Base-by-base conservation (phyloP, 2,888 invertebrate genomes). In the Harpalus rubripes region DNA sequence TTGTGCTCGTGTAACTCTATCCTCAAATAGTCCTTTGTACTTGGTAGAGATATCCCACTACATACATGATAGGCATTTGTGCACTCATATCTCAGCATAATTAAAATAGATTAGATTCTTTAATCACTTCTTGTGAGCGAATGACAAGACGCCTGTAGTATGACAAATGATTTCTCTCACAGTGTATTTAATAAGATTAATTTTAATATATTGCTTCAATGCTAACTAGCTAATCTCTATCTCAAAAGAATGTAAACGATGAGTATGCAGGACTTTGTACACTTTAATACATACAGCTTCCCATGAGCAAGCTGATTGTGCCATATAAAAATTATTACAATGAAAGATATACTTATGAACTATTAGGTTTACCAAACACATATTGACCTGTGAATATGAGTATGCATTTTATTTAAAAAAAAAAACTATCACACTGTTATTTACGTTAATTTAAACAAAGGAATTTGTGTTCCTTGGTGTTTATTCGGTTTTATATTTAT, bases 41-140 rank as follows among this genome's bases (percentile, higher is more conserved):
- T 39, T 63, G 2, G 22, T 22, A 12, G 16, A 63, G 22, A 63
- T 63, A 63, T 63, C 26, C 26, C 63, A 10, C 32, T 4, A 2
- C 15, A 32, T 39, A 6, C n/a, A n/a, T 39, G 32, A 68, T 68
- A 68, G n/a, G 8, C 68, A 39, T 68, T 68, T 12, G 32, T 68
- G 39, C n/a, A 15, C 32, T 68, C 68, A 68, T 68, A 68, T 68
- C 68, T 39, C 68, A 68, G 68, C 68, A 39, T 68, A 68, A 68
- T 68, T 68, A 68, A 68, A 68, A 68, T n/a, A 68, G 68, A 68
- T 68, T 68, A 68, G 32, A 68, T 68, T 68, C 32, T 68, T 32
- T 39, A 68, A 68, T 68, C 68, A 68, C 68, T 68, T 68, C 68
- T 68, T 68, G 68, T n/a, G 32, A 63, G 16, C 26, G 63, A 63